phyloP scores from a whole-genome alignment of 64 coral and sea anemone species.

The Exaiptasia diaphana region DNA sequence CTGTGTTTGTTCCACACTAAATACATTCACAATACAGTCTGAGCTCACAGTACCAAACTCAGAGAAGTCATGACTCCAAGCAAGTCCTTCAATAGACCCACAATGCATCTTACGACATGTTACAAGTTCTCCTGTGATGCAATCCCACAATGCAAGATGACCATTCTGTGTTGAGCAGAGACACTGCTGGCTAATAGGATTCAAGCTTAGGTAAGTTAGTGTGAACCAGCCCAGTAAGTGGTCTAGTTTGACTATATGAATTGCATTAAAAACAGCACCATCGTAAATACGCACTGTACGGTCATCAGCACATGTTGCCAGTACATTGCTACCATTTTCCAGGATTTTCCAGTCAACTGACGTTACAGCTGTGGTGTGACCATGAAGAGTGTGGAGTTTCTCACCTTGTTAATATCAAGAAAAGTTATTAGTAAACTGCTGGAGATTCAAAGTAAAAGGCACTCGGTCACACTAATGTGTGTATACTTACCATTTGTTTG shows the following conservation, averaged over 20 bases:
- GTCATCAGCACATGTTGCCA: constrained; percentile 86
- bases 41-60: constrained; percentile 75
- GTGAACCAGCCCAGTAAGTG: constrained; percentile 85
- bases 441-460: neutral
- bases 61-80: constrained; percentile 67
- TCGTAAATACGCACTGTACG: constrained; percentile 71
- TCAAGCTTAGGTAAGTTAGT: constrained; percentile 70
- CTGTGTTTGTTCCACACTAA: neutral
- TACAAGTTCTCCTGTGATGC: constrained; percentile 50
- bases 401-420: constrained; percentile 15
- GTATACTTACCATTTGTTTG: constrained; percentile 42
- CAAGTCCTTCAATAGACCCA: constrained; percentile 77
- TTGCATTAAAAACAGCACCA: constrained; percentile 58
- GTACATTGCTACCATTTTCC: constrained; percentile 33
- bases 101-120: constrained; percentile 77
- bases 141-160: constrained; percentile 76
- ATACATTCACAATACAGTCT: constrained; percentile 85
- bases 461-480: neutral
- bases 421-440: neutral
- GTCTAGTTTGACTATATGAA: constrained; percentile 47
- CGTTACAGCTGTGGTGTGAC: constrained; percentile 89
- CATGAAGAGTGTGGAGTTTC: constrained; percentile 61
- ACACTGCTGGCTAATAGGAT: constrained; percentile 56
- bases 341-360: constrained; percentile 87
- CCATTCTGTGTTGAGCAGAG: constrained; percentile 92